phyloP scores from a whole-genome alignment of 2,797 vertebrate species.

The Alectoris magna region DNA sequence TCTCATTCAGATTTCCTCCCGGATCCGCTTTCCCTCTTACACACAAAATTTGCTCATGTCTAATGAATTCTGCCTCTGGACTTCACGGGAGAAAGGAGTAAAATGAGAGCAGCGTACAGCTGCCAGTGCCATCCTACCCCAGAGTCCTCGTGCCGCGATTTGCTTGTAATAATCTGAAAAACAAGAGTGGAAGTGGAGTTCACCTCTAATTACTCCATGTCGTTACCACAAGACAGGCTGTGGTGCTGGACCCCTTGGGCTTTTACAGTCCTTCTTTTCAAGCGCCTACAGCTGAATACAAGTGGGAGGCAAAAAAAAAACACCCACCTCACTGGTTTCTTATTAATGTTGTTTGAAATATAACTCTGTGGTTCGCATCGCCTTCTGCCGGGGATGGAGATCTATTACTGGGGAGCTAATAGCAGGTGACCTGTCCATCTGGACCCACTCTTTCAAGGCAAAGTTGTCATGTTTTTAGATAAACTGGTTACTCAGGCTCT shows the following conservation, averaged over 20 bases:
- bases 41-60: conserved; percentile 49
- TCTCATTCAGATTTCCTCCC: conserved; percentile 63
- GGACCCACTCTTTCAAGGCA: conserved; percentile 13
- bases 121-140: conserved; percentile 59
- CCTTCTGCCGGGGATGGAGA: conserved; percentile 1
- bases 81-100: conserved; percentile 20
- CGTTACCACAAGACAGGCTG: conserved; percentile 41
- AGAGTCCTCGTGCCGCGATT: background rate
- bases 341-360: conserved; percentile 48
- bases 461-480: conserved; percentile 14
- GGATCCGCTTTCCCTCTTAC: conserved; percentile 28
- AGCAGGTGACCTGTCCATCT: conserved; percentile 31
- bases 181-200: conserved; percentile 59
- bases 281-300: background rate
- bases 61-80: conserved; percentile 67
- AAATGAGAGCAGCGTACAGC: conserved; percentile 15
- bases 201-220: conserved; percentile 53
- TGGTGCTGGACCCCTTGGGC: conserved; percentile 39
- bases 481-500: background rate
- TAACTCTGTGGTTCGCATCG: background rate
- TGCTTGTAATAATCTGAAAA: conserved; percentile 57
- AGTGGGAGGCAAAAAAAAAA: background rate
- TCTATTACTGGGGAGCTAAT: background rate
- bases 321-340: background rate
- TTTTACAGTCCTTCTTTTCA: conserved; percentile 34